Percentiles rank a stretch among this genome's conserved stretches.
Evolutionary conservation across 2,888 invertebrate species (phyloP).

Genomic region (Alitta virens): DNA sequence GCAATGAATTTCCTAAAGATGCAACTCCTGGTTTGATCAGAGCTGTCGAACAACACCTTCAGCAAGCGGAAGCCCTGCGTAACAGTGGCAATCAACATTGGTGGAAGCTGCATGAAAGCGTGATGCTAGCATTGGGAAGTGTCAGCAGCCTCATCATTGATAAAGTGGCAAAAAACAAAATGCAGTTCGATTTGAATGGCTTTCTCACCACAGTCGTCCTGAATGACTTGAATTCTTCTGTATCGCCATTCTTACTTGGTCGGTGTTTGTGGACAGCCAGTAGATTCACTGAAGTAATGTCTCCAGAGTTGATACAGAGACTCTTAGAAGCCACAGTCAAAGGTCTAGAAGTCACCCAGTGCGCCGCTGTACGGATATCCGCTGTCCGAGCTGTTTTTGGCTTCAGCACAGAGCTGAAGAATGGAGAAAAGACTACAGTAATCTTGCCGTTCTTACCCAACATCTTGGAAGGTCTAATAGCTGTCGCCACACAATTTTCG

Average conservation of each 20-base stretch:
- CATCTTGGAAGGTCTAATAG: constrained; percentile 62
- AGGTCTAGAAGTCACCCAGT: constrained; percentile 61
- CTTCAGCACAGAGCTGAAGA: constrained; percentile 62
- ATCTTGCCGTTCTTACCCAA: constrained; percentile 59
- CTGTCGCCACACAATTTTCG: constrained; percentile 61
- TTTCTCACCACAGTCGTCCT: constrained; percentile 61
- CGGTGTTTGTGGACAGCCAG: constrained; percentile 64
- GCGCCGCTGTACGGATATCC: constrained; percentile 62
- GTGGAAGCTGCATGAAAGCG: constrained; percentile 70
- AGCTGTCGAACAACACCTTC: constrained; percentile 65
- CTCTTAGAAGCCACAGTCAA: constrained; percentile 63
- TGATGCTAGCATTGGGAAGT: constrained; percentile 66
- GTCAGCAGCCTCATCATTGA: constrained; percentile 60
- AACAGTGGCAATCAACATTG: constrained; percentile 54
- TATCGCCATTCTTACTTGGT: constrained; percentile 62
- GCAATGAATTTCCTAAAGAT: constrained; percentile 62
- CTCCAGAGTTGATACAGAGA: constrained; percentile 58
- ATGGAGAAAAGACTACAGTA: constrained; percentile 55
- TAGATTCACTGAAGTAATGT: constrained; percentile 60
- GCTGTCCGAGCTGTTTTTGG: constrained; percentile 61
- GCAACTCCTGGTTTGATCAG: constrained; percentile 63
- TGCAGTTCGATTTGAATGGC: constrained; percentile 55
- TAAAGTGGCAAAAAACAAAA: constrained; percentile 44
- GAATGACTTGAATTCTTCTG: constrained; percentile 57
- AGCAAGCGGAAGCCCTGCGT: constrained; percentile 62